Conservation (phyloP, 1,140 invertebrate species). For the Lasaia peninsularis region DNA sequence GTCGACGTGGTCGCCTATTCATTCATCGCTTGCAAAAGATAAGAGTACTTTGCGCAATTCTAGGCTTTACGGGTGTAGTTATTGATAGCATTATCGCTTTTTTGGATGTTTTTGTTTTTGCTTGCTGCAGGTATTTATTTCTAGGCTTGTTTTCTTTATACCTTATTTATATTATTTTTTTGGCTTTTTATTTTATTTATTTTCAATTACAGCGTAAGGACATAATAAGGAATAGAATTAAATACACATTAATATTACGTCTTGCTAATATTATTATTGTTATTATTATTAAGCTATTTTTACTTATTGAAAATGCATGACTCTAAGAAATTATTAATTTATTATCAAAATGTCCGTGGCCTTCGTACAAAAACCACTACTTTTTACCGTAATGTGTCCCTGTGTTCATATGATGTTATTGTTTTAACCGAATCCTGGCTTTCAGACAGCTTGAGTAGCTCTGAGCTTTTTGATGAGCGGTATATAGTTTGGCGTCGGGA, state of each 20-base stretch:
- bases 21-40: no score
- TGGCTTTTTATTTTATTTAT: background rate
- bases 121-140: no score
- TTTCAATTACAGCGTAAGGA: background rate
- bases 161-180: background rate
- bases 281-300: background rate
- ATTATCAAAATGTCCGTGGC: slow-evolving; percentile 26
- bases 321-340: slow-evolving; percentile 2
- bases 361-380: slow-evolving; percentile 27
- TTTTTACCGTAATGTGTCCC: slow-evolving; percentile 22
- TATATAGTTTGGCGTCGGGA: slow-evolving; percentile 31
- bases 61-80: no score
- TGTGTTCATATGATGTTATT: slow-evolving; percentile 23
- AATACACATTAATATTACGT: background rate
- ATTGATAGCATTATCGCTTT: no score
- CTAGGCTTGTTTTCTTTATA: background rate
- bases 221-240: background rate
- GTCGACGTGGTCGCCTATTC: no score
- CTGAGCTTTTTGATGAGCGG: slow-evolving; percentile 24
- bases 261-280: background rate
- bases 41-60: no score
- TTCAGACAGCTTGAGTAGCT: slow-evolving; percentile 15
- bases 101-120: no score
- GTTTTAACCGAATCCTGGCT: slow-evolving; percentile 30
- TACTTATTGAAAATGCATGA: background rate